Evolutionary conservation across 1,140 invertebrate genomes (phyloP).

Genomic region (Drosophila burlai): DNA sequence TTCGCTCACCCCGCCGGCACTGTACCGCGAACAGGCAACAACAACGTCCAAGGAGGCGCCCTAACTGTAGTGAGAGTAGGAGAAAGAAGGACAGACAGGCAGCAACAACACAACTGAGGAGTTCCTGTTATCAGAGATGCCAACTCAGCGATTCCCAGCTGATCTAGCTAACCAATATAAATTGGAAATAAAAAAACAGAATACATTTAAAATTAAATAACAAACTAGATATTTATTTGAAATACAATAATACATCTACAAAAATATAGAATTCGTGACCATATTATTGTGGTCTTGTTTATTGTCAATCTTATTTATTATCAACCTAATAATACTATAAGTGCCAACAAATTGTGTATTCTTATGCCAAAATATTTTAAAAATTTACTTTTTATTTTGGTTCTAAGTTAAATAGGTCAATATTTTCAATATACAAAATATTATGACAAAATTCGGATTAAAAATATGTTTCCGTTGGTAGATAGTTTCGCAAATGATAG

Average conservation of each 20-base stretch:
- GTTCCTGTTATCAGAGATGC: conserved; percentile 46
- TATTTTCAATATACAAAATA: background rate
- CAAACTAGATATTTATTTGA: background rate
- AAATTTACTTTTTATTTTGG: background rate
- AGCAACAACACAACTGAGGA: conserved; percentile 36
- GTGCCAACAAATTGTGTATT: too few relatives aligned
- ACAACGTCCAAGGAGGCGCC: conserved; percentile 39
- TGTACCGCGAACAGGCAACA: conserved; percentile 54
- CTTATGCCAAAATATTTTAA: too few relatives aligned
- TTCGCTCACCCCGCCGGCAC: conserved; percentile 36
- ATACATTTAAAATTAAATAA: background rate
- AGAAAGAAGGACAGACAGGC: conserved; percentile 21
- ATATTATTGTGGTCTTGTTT: too few relatives aligned
- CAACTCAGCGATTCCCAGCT: background rate
- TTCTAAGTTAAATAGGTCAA: background rate
- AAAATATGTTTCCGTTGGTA: background rate
- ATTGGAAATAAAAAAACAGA: background rate
- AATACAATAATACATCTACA: background rate
- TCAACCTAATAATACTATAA: too few relatives aligned
- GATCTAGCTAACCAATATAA: background rate
- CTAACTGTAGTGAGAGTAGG: conserved; percentile 42
- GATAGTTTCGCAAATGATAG: background rate
- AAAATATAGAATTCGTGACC: too few relatives aligned
- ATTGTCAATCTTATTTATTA: too few relatives aligned
- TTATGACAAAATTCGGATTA: background rate